These are phyloP conservation scores for Sus cebifrons DNA, from an alignment of 2,797 vertebrate genomes.

Conservation along the genomic window DNA sequence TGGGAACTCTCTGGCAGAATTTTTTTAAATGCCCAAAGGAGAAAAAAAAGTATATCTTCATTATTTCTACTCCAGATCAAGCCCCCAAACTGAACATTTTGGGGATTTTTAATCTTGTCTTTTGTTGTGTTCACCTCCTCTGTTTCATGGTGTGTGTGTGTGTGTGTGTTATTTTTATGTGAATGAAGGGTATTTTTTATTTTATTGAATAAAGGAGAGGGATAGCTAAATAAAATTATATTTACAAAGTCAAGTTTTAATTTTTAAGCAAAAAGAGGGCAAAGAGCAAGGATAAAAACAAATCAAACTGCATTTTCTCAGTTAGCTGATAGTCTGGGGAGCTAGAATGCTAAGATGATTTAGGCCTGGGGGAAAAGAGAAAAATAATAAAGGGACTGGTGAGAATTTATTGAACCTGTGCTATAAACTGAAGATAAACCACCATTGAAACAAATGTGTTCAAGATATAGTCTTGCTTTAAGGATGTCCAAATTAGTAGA, in stretches of 20 bases:
- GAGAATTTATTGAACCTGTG: background rate
- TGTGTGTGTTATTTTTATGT: background rate
- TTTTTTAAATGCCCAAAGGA: background rate
- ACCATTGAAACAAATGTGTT: background rate
- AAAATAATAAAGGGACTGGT: background rate
- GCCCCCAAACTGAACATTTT: background rate
- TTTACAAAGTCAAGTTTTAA: background rate
- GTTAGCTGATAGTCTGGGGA: background rate
- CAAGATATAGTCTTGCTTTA: background rate
- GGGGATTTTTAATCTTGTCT: background rate
- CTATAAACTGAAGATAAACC: background rate
- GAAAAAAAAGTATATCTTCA: background rate
- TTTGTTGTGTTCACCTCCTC: background rate
- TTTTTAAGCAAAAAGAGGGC: background rate
- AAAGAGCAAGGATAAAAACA: background rate
- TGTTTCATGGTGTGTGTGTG: background rate
- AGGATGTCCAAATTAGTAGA: background rate
- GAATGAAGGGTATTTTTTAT: background rate
- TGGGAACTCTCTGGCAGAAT: no score
- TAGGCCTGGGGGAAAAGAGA: background rate
- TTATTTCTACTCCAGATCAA: background rate
- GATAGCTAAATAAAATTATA: slow-evolving; percentile 33
- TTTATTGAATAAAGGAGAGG: background rate
- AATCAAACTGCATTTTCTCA: slow-evolving; percentile 16
- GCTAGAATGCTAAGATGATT: background rate